Evolutionary conservation across 2,113 vertebrate species (phyloP).

Genomic region (Grammomys dolichurus): DNA sequence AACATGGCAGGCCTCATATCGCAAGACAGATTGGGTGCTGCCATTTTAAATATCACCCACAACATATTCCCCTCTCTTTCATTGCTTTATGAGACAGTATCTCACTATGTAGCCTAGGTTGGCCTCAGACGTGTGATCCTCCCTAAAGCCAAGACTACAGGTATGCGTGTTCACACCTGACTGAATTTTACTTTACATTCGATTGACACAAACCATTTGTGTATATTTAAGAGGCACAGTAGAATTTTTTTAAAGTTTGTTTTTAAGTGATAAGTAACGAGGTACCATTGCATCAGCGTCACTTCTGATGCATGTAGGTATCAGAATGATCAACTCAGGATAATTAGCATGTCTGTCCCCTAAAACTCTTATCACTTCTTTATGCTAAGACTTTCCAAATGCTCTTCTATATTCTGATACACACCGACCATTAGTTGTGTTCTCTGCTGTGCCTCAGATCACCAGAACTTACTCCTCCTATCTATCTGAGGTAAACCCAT

Average conservation of each 20-base stretch:
- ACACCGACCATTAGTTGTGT: rapidly evolving
- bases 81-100: not conserved
- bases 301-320: not conserved
- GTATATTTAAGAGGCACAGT: not conserved
- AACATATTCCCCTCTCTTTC: too few relatives aligned
- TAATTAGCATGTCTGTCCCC: not conserved
- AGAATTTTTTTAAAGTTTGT: not conserved
- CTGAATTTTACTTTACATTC: not conserved
- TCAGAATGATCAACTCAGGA: not conserved
- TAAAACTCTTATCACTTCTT: not conserved
- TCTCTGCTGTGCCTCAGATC: not conserved
- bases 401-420: not conserved
- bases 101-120: not conserved
- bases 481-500: not conserved
- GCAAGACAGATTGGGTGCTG: too few relatives aligned
- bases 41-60: too few relatives aligned
- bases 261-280: not conserved
- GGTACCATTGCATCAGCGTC: not conserved
- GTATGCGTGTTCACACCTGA: not conserved
- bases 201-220: not conserved
- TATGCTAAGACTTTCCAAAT: not conserved
- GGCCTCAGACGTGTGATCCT: not conserved
- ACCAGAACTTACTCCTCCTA: not conserved
- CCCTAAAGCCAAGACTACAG: not conserved
- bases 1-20: too few relatives aligned